Conservation (phyloP, 35 echinoderm and acorn worm species). For the Apostichopus parvimensis region DNA sequence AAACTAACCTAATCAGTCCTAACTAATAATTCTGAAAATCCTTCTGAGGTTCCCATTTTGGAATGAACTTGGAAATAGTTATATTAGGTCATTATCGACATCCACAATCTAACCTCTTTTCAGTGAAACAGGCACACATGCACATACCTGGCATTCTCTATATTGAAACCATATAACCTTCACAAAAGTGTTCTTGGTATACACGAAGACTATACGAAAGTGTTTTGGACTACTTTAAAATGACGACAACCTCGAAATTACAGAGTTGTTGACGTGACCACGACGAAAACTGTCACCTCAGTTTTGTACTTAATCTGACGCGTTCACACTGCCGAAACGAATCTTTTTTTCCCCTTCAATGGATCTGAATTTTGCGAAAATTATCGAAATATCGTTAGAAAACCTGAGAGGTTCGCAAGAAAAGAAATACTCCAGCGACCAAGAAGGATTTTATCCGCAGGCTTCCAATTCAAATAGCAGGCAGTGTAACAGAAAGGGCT, state of each 20-base stretch:
- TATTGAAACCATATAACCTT: too few relatives aligned
- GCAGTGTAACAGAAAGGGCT: not conserved
- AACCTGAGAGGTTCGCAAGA: not conserved
- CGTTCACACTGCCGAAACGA: not conserved
- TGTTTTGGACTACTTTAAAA: too few relatives aligned
- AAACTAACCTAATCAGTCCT: too few relatives aligned
- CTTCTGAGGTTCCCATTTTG: too few relatives aligned
- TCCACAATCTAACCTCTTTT: too few relatives aligned
- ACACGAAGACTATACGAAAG: too few relatives aligned
- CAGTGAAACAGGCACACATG: too few relatives aligned
- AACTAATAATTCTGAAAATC: too few relatives aligned
- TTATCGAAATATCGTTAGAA: constrained; percentile 5
- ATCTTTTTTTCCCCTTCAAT: not conserved
- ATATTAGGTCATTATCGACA: too few relatives aligned
- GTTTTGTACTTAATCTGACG: not conserved
- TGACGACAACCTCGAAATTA: not conserved
- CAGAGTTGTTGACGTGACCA: not conserved
- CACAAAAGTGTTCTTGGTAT: too few relatives aligned
- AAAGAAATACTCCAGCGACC: not conserved
- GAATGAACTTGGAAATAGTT: too few relatives aligned
- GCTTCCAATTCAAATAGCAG: not conserved
- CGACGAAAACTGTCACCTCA: not conserved
- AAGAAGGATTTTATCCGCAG: not conserved
- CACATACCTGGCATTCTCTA: too few relatives aligned
- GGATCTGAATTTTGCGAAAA: not conserved